Evolutionary conservation across 2,888 invertebrate genomes (phyloP).

Genomic region (Yponomeuta cagnagella): DNA sequence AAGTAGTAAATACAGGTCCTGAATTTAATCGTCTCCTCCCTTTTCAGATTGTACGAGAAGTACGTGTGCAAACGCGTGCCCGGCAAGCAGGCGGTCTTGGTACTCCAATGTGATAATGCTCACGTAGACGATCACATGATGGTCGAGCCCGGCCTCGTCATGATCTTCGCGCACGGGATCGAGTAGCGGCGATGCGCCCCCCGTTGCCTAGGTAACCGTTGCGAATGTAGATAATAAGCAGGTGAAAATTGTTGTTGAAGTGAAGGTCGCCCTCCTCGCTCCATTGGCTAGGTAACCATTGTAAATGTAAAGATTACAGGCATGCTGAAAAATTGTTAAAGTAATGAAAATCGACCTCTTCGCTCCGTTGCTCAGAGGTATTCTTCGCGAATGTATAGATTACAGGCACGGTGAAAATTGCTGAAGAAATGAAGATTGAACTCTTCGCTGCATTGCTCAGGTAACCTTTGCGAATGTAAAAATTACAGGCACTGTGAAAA

Average conservation of each 20-base stretch:
- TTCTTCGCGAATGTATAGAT: neutral
- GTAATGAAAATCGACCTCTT: neutral
- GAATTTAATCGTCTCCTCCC: neutral
- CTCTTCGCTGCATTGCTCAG: neutral
- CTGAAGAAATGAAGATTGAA: neutral
- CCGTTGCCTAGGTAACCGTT: neutral
- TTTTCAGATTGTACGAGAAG: constrained; percentile 85
- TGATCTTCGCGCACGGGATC: constrained; percentile 99
- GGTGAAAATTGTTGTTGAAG: no score
- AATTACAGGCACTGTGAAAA: no score
- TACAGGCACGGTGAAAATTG: no score
- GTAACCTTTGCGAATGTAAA: no score
- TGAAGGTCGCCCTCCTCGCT: no score
- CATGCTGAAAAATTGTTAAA: no score
- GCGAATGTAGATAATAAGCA: neutral
- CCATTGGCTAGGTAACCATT: neutral
- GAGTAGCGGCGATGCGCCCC: constrained; percentile 67
- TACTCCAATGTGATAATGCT: constrained; percentile 94
- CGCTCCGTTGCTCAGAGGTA: neutral
- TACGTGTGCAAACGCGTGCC: constrained; percentile 96
- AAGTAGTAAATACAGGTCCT: no score
- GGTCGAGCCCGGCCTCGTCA: constrained; percentile 96
- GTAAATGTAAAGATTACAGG: no score
- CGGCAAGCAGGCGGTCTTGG: constrained; percentile 96
- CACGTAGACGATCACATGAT: constrained; percentile 98